These are phyloP conservation scores for Pseudomyrmex cubaensis DNA, from an alignment of 1,140 invertebrate species.

Conservation along the genomic window DNA sequence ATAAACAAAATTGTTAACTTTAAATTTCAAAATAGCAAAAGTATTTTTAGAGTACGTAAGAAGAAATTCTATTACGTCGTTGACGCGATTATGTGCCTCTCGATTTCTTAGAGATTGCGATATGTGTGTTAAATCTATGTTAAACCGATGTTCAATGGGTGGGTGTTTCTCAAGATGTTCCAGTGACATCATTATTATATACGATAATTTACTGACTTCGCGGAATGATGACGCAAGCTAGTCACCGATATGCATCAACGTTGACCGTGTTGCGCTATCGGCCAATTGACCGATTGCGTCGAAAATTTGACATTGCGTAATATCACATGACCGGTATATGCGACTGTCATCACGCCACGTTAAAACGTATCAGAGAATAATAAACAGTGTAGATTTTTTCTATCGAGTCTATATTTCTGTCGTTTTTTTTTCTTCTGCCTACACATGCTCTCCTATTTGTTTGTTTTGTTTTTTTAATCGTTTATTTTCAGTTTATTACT, in stretches of 20 bases:
- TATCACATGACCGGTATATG: not conserved
- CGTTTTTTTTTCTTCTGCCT: no score
- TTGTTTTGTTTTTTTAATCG: no score
- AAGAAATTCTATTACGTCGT: no score
- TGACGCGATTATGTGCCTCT: not conserved
- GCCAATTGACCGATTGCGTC: not conserved
- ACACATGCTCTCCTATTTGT: no score
- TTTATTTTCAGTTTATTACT: not conserved
- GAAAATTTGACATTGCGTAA: constrained; percentile 38
- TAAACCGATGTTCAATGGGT: constrained; percentile 1
- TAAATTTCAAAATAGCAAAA: no score
- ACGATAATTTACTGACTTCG: constrained; percentile 62
- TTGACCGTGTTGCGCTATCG: not conserved
- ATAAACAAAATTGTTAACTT: no score
- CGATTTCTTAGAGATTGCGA: not conserved
- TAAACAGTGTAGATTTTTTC: no score
- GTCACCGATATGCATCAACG: not conserved
- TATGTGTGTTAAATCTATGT: not conserved
- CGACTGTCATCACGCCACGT: not conserved
- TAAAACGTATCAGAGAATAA: no score
- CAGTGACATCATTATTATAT: constrained; percentile 48
- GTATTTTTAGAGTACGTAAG: no score
- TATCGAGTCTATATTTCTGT: no score
- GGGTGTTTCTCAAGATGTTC: constrained; percentile 54
- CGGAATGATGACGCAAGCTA: constrained; percentile 38